phyloP scores from a whole-genome alignment of 2,797 vertebrate species.

The Chromis chromis region DNA sequence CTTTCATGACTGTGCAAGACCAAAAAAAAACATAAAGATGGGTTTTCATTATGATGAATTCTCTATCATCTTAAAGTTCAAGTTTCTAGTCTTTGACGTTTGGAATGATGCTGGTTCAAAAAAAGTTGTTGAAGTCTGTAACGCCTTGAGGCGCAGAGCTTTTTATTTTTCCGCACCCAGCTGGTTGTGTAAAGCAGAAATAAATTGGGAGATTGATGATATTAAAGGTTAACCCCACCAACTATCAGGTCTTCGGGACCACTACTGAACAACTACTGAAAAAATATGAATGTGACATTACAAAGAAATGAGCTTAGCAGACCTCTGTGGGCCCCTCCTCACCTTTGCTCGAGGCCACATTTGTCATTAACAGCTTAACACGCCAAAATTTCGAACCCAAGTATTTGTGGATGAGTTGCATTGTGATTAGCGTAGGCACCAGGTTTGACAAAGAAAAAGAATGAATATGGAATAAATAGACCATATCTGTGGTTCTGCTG shows the following conservation, averaged over 20 bases:
- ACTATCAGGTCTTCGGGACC: not conserved
- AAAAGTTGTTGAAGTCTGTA: not conserved
- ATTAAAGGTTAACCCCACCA: constrained; percentile 3
- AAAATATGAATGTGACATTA: not conserved
- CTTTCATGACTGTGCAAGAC: constrained; percentile 21
- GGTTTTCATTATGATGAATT: constrained; percentile 28
- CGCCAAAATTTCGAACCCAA: not conserved
- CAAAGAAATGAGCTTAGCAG: not conserved
- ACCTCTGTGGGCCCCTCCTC: not conserved
- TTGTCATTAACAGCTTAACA: not conserved
- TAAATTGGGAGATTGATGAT: constrained; percentile 3
- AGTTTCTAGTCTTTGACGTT: constrained; percentile 15
- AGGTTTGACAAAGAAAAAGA: not conserved
- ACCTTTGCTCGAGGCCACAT: not conserved
- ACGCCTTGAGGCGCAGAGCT: not conserved
- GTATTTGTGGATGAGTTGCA: not conserved
- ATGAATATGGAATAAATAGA: not conserved
- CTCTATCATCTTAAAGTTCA: not conserved
- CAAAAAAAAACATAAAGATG: not conserved
- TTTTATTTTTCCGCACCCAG: constrained; percentile 14
- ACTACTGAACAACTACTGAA: too few species aligned
- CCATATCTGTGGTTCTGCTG: not conserved
- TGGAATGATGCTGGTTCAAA: constrained; percentile 18
- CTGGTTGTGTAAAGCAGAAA: constrained; percentile 12
- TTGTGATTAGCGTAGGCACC: not conserved